Base-by-base conservation (phyloP, 2,888 invertebrate genomes). In the Chrysotoxum bicinctum region DNA sequence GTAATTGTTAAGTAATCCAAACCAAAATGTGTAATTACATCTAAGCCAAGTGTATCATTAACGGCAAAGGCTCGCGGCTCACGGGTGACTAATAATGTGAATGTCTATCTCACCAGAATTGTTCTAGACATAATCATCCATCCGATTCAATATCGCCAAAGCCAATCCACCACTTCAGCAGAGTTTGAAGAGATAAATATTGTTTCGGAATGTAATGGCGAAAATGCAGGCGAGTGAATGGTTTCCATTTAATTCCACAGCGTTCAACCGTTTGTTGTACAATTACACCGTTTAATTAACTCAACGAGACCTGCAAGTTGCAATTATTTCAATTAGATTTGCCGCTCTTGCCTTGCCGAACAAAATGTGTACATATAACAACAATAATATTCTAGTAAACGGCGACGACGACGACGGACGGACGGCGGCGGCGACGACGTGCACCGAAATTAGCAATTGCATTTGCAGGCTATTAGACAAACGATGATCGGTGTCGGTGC, bases 281-380 rank as follows among this genome's bases (percentile, higher is more conserved):
- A 91, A 91, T 90, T 91, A 91, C 89, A 91, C 89, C 90, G 91
- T 91, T 91, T 91, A 91, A 91, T 91, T 91, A 91, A 91, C 91
- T 91, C 89, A 90, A 90, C 91, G 54, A 85, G 81, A 85, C 76
- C 73, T 73, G 85, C 73, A 81, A 73, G 48, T 89, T 89, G 90
- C 90, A 91, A 91, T 91, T 91, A 91, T 91, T 91, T 91, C 91
- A 91, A 91, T 91, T 91, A 90, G 90, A 91, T 81, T 77, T 68
- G 81, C 73, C 62, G 66, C 68, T 68, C 69, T 50, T 23, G 19
- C 54, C 3, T 37, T 4, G 12, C 14, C 32, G 14, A 48, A 35
- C 40, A 62, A 62, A 43, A 43, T 43, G n/a, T n/a, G n/a, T n/a
- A 35, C 30, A 23, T 58, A 66, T 30, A 35, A 16, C 66, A 50